A percentile compares a stretch with the other conserved stretches of the same genome.
These are phyloP conservation scores for Carcina quercana DNA, from an alignment of 2,888 invertebrate genomes.

Conservation along the genomic window DNA sequence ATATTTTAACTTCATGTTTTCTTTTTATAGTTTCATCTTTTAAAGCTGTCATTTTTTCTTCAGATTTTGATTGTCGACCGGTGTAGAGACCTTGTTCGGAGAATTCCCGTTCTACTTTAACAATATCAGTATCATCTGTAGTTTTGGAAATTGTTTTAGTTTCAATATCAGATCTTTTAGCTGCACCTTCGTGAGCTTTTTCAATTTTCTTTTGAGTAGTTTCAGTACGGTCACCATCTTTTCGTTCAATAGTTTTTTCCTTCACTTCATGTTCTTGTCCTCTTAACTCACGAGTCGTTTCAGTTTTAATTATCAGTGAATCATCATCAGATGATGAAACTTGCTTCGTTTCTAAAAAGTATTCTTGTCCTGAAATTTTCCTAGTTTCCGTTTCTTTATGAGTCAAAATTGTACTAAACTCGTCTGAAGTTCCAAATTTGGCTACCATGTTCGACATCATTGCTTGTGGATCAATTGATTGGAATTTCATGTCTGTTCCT, in stretches of 20 bases:
- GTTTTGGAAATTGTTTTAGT: slow-evolving; percentile 60
- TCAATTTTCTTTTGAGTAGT: slow-evolving; percentile 68
- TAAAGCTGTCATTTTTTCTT: slow-evolving; percentile 66
- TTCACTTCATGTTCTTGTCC: slow-evolving; percentile 66
- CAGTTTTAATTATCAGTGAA: slow-evolving; percentile 60
- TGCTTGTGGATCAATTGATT: slow-evolving; percentile 52
- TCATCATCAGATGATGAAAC: slow-evolving; percentile 67
- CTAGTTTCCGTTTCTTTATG: slow-evolving; percentile 68
- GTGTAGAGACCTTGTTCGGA: slow-evolving; percentile 62
- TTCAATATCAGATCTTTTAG: slow-evolving; percentile 62
- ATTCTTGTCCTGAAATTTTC: slow-evolving; percentile 68
- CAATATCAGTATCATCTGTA: slow-evolving; percentile 55
- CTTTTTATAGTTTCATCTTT: slow-evolving; percentile 66
- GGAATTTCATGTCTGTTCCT: slow-evolving; percentile 50
- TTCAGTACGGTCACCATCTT: slow-evolving; percentile 64
- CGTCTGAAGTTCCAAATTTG: slow-evolving; percentile 47
- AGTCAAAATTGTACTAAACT: slow-evolving; percentile 58
- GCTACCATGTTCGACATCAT: slow-evolving; percentile 62
- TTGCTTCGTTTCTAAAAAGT: slow-evolving; percentile 61
- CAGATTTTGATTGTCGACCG: slow-evolving; percentile 59
- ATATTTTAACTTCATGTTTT: slow-evolving; percentile 66
- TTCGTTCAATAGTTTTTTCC: slow-evolving; percentile 62
- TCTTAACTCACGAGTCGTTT: slow-evolving; percentile 59
- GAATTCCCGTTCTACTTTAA: slow-evolving; percentile 60
- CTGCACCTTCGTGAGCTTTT: slow-evolving; percentile 67